phyloP scores from a whole-genome alignment of 2,797 vertebrate species.

The Channallabes apus region DNA sequence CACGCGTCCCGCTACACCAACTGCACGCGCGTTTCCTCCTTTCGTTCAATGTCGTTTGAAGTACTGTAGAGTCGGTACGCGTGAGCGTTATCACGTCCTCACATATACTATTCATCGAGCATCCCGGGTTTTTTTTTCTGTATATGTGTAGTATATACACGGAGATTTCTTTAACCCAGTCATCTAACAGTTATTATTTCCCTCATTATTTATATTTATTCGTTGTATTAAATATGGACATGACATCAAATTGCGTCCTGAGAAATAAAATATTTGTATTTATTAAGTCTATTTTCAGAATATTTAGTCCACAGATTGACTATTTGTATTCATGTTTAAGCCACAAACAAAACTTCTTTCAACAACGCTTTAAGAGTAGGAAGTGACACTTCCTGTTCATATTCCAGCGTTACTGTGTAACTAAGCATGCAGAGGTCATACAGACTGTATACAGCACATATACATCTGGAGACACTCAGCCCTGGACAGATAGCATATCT shows the following conservation, averaged over 20 bases:
- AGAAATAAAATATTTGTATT: background rate
- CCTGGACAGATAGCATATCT: background rate
- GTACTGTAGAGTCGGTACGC: background rate
- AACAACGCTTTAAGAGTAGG: background rate
- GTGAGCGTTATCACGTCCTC: conserved; percentile 13
- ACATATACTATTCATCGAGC: background rate
- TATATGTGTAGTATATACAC: no score
- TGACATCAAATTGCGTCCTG: background rate
- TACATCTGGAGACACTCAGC: background rate
- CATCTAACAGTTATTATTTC: background rate
- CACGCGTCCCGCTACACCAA: conserved; percentile 11
- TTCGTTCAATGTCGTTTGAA: conserved; percentile 6
- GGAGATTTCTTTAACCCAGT: no score
- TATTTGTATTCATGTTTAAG: background rate
- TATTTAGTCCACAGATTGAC: background rate
- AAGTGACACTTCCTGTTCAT: background rate
- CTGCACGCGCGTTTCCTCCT: conserved; percentile 6
- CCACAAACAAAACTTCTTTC: background rate
- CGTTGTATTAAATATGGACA: background rate
- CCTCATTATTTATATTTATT: background rate
- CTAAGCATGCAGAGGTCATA: background rate
- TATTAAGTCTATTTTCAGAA: background rate
- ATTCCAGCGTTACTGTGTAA: background rate
- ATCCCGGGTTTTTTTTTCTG: background rate
- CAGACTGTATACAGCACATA: no score